phyloP scores from a whole-genome alignment of 2,113 vertebrate genomes.

The Gnathonemus echidnorhynchus region DNA sequence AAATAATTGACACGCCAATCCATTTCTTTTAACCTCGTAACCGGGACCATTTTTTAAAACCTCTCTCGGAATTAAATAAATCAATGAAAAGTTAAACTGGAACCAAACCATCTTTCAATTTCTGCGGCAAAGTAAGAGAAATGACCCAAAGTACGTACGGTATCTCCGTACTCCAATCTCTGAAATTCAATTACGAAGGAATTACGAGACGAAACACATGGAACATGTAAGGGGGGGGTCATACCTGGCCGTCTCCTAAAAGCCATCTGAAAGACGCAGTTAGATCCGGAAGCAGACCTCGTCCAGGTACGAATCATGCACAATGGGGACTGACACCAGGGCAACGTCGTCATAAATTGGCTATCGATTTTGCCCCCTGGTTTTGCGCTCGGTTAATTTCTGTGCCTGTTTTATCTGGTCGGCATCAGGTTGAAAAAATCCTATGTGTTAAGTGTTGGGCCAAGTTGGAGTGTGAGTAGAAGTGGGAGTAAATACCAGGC shows the following conservation, averaged over 20 bases:
- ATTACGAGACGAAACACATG: constrained; percentile 12
- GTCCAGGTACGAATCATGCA: neutral
- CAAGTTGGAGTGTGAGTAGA: neutral
- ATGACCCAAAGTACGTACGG: constrained; percentile 3
- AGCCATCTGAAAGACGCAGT: neutral
- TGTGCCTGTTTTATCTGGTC: neutral
- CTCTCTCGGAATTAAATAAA: constrained; percentile 8
- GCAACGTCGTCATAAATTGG: constrained; percentile 31
- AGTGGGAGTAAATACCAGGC: neutral
- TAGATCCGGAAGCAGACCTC: neutral
- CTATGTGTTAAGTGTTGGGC: neutral
- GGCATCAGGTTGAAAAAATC: neutral
- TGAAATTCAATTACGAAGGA: constrained; percentile 28
- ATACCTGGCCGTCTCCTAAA: neutral
- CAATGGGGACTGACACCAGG: constrained; percentile 20
- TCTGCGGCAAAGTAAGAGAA: neutral
- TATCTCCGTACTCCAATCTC: constrained; percentile 12
- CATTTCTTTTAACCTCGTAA: neutral
- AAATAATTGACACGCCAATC: neutral
- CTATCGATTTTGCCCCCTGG: constrained; percentile 29
- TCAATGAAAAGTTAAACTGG: constrained; percentile 26
- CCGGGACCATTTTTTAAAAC: neutral
- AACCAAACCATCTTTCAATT: constrained; percentile 16
- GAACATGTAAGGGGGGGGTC: constrained; percentile 15
- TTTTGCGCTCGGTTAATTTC: constrained; percentile 25